These are phyloP conservation scores for Distichodus sexfasciatus DNA, from an alignment of 2,797 vertebrate species.

Conservation along the genomic window DNA sequence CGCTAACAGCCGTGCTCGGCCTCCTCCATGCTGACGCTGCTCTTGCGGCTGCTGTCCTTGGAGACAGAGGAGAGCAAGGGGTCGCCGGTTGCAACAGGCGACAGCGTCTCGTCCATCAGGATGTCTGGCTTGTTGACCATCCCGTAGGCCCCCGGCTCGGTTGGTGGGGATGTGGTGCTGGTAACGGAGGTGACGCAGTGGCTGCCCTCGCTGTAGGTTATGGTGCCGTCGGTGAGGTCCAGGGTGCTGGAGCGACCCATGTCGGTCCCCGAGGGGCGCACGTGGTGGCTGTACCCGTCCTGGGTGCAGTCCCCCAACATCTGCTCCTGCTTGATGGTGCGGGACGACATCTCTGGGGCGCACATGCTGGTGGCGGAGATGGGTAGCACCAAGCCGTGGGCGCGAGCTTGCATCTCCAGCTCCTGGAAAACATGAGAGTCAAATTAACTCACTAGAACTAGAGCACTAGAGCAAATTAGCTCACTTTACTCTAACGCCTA, in stretches of 20 bases:
- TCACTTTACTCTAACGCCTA: no score
- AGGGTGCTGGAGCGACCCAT: slow-evolving; percentile 74
- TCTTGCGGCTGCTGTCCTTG: slow-evolving; percentile 88
- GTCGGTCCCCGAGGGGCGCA: slow-evolving; percentile 59
- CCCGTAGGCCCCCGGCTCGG: slow-evolving; percentile 69
- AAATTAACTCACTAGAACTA: no score
- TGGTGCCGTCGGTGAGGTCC: slow-evolving; percentile 81
- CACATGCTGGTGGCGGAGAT: slow-evolving; percentile 84
- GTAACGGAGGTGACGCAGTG: slow-evolving; percentile 60
- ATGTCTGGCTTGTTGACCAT: slow-evolving; percentile 82
- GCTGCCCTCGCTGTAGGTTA: slow-evolving; percentile 78
- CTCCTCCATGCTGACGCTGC: slow-evolving; percentile 95
- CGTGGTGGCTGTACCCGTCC: slow-evolving; percentile 68
- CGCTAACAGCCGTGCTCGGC: slow-evolving; percentile 89
- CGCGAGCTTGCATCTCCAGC: slow-evolving; percentile 95
- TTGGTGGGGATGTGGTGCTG: no score
- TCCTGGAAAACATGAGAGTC: no score
- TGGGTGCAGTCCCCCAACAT: slow-evolving; percentile 84
- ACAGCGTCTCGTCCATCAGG: slow-evolving; percentile 91
- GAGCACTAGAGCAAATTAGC: no score
- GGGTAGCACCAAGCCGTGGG: slow-evolving; percentile 87
- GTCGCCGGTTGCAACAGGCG: slow-evolving; percentile 83
- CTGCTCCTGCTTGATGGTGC: slow-evolving; percentile 85
- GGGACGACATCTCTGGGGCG: slow-evolving; percentile 78
- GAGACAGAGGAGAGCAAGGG: slow-evolving; percentile 86